Base-by-base conservation (phyloP, 2,888 invertebrate genomes). In the Pimpla rufipes region DNA sequence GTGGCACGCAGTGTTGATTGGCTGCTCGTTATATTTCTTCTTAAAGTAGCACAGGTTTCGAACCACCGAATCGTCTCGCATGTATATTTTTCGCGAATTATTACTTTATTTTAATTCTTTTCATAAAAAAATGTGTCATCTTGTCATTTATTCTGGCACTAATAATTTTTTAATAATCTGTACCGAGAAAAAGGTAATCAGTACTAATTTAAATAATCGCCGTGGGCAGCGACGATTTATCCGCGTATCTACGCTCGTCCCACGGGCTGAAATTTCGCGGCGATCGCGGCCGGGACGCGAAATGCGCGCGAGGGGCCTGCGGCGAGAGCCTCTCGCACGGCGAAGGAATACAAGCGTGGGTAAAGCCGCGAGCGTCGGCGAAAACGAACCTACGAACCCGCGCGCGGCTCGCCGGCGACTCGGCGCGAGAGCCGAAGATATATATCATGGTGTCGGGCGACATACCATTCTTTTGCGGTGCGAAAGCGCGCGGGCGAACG, bases 381-480 rank as follows among this genome's bases (percentile, higher is more conserved):
- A 21, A 62, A 62, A 82, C 68, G 78, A 82, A 82, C 68, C 52
- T 68, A 74, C 81, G 78, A 82, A 82, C 78, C 68, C 81, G 59
- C 64, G 11, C 11, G 67, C 23, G 37, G 4, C 47, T 59, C 52
- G 37, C n/a, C n/a, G 18, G 10, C 21, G 18, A 45, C 40, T 10
- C 23, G 16, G 66, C 66, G 62, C 23, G 64, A 88, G 88, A 87
- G 85, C 87, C 88, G 86, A 86, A 89, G 91, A 90, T 89, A 91
- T 90, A 91, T 91, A 92, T 92, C 91, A 89, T 89, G 90, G 88
- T 91, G 92, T 92, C 90, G 90, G 83, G 66, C 90, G 90, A 90
- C 91, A 91, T 91, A 91, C 90, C 91, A 90, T 89, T 90, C 91
- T 92, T 92, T 91, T 87, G 88, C 91, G 89, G 90, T 86, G 87